These are phyloP conservation scores for Nymphalis urticae DNA, from an alignment of 2,888 invertebrate genomes.

Conservation along the genomic window DNA sequence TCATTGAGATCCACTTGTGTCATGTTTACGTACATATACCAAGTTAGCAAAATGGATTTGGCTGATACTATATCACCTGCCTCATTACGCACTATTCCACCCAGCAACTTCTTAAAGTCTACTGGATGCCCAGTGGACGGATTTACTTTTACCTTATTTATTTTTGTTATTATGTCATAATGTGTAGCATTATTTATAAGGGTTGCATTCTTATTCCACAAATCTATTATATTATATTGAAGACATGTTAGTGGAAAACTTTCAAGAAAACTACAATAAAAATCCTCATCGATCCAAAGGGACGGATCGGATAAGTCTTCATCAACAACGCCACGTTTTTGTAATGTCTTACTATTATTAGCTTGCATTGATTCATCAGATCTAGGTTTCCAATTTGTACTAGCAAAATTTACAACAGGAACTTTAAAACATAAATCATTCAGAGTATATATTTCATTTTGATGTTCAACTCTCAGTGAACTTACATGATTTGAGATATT, in stretches of 20 bases:
- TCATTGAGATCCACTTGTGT: constrained; percentile 84
- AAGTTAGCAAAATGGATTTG: constrained; percentile 82
- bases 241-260: constrained; percentile 83
- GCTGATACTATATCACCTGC: constrained; percentile 84
- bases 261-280: constrained; percentile 85
- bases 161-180: constrained; percentile 82
- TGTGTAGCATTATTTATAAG: constrained; percentile 79
- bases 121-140: constrained; percentile 84
- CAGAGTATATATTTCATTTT: constrained; percentile 52
- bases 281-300: constrained; percentile 76
- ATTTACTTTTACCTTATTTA: constrained; percentile 83
- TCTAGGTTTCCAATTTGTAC: constrained; percentile 50
- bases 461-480: constrained; percentile 56
- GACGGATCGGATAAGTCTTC: constrained; percentile 80
- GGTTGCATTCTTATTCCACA: constrained; percentile 84
- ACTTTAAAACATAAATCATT: constrained; percentile 72
- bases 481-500: constrained; percentile 78
- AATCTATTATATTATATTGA: constrained; percentile 84
- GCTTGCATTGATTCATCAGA: constrained; percentile 48
- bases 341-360: constrained; percentile 34
- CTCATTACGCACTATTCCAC: constrained; percentile 81
- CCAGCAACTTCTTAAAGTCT: constrained; percentile 83
- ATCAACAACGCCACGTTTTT: constrained; percentile 41
- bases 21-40: constrained; percentile 86
- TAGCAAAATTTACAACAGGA: constrained; percentile 69